Evolutionary conservation across 2,113 vertebrate species (phyloP).

Genomic region (Carettochelys insculpta): DNA sequence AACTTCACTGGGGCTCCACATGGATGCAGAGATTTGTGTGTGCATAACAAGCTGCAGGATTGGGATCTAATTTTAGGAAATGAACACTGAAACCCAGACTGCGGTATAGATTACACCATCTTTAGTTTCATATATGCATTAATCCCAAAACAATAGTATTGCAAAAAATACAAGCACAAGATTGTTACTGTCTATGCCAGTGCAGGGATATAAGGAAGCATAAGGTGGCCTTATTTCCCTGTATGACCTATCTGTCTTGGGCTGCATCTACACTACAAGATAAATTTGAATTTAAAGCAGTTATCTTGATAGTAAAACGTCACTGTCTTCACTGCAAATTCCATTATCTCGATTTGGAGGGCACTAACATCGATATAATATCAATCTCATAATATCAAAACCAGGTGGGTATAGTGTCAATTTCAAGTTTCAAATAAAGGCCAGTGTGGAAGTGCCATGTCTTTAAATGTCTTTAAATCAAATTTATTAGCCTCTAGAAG

Average conservation of each 20-base stretch:
- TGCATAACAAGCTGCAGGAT: background rate
- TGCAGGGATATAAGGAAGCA: background rate
- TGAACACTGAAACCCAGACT: background rate
- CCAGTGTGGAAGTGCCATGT: no score
- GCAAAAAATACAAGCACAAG: background rate
- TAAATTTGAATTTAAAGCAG: no score
- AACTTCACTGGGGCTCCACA: background rate
- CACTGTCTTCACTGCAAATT: no score
- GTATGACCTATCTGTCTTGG: background rate
- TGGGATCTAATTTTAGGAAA: background rate
- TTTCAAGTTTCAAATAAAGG: no score
- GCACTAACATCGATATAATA: no score
- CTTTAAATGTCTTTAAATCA: no score
- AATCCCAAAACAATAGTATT: background rate
- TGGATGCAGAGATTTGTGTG: background rate
- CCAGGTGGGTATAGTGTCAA: no score
- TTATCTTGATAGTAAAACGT: no score
- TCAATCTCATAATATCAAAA: no score
- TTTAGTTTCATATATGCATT: accelerated
- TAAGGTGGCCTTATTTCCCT: background rate
- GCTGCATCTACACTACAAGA: no score
- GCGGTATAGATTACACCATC: background rate
- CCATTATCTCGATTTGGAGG: no score
- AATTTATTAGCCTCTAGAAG: no score
- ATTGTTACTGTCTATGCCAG: background rate